phyloP scores from a whole-genome alignment of 2,888 invertebrate species.

The Drosophila meridiana region DNA sequence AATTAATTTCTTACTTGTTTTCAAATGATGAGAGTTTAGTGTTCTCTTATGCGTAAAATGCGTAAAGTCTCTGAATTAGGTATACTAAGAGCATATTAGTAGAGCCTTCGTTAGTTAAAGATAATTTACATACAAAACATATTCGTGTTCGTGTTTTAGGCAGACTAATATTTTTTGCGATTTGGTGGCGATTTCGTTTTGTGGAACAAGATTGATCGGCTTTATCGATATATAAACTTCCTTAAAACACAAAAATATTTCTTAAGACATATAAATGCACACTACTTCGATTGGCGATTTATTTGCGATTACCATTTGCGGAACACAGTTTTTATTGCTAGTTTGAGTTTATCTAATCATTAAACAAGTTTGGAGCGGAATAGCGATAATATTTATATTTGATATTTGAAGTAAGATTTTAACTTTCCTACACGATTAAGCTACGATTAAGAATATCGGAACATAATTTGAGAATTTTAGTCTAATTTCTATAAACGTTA shows the following conservation, averaged over 20 bases:
- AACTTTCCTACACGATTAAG: no score
- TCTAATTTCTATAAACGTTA: not conserved
- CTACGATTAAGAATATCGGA: not conserved
- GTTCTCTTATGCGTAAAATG: slow-evolving; percentile 9
- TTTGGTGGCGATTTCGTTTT: not conserved
- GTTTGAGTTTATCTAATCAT: not conserved
- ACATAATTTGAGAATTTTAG: not conserved
- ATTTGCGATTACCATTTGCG: not conserved
- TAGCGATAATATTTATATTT: no score
- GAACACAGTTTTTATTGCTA: not conserved
- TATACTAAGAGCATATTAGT: not conserved
- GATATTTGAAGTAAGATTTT: no score
- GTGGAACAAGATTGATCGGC: not conserved
- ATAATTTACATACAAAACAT: not conserved
- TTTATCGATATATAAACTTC: no score
- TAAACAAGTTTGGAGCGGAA: no score
- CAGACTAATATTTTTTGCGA: not conserved
- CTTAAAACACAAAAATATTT: not conserved
- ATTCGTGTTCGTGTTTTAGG: fast-evolving
- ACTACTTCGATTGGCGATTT: not conserved
- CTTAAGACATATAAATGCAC: no score
- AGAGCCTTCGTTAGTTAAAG: not conserved
- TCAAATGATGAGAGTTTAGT: not conserved
- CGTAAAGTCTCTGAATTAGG: not conserved
- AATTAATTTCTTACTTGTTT: slow-evolving; percentile 14